A percentile compares a stretch with the other conserved stretches of the same genome.
phyloP scores from a whole-genome alignment of 2,113 vertebrate species.

The Panthera uncia region DNA sequence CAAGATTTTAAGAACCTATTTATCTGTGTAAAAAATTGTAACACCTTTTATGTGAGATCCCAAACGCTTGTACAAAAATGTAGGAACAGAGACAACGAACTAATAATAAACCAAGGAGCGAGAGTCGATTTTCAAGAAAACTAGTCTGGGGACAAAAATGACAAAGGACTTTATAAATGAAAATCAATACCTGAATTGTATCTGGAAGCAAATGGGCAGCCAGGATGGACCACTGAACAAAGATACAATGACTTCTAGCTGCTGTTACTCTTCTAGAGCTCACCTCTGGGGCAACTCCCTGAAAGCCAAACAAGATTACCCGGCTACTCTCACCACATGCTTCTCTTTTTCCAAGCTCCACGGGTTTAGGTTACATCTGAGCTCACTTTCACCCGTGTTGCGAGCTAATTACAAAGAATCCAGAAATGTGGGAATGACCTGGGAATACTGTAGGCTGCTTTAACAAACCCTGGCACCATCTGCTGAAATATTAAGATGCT shows the following conservation, averaged over 20 bases:
- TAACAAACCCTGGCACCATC: constrained; percentile 73
- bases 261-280: constrained; percentile 25
- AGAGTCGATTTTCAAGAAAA: constrained; percentile 40
- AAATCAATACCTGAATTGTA: constrained; percentile 20
- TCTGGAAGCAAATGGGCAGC: background rate
- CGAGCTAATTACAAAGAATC: constrained; percentile 67
- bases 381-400: constrained; percentile 55
- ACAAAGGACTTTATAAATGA: constrained; percentile 45
- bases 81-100: background rate
- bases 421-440: constrained; percentile 58
- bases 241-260: background rate
- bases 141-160: constrained; percentile 25
- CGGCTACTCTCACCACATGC: background rate
- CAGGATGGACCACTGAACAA: background rate
- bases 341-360: constrained; percentile 32
- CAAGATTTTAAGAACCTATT: background rate
- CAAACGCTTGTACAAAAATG: background rate
- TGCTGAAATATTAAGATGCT: constrained; percentile 74
- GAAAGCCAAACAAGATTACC: constrained; percentile 26
- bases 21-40: constrained; percentile 18
- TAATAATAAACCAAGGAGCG: background rate
- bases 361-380: constrained; percentile 30
- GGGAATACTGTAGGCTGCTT: constrained; percentile 55
- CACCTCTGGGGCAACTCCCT: constrained; percentile 36
- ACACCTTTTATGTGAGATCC: background rate